Evolutionary conservation across 2,113 vertebrate species (phyloP).

Genomic region (Ciconia boyciana): DNA sequence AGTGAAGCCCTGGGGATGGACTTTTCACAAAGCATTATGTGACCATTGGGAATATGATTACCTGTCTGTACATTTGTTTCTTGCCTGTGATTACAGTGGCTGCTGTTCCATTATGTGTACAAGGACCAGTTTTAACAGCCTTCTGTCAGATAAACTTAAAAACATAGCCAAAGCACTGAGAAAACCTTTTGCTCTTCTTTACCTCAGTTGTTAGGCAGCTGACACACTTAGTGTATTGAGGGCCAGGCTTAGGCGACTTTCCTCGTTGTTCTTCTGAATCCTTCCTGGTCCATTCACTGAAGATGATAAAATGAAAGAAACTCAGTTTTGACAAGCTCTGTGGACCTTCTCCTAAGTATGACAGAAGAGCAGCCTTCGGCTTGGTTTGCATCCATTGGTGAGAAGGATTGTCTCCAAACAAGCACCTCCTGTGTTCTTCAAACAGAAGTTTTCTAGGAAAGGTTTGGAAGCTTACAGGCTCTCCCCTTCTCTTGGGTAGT

Average conservation of each 20-base stretch:
- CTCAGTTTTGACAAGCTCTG: background rate
- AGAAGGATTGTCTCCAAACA: background rate
- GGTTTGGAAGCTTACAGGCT: background rate
- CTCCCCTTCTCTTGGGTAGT: background rate
- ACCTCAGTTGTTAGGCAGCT: background rate
- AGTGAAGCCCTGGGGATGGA: background rate
- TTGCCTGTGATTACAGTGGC: background rate
- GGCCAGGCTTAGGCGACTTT: background rate
- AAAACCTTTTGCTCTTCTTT: background rate
- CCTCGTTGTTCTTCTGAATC: background rate
- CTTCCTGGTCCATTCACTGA: background rate
- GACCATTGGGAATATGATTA: background rate
- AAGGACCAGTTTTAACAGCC: background rate
- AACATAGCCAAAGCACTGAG: background rate
- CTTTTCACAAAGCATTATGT: background rate
- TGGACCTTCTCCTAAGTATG: background rate
- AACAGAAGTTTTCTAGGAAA: background rate
- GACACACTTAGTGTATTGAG: background rate
- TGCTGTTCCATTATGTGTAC: background rate
- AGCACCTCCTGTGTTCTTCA: fast-evolving
- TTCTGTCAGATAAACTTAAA: background rate
- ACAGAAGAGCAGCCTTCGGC: background rate
- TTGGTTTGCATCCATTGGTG: background rate
- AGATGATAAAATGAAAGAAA: background rate
- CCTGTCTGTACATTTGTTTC: background rate